phyloP scores from a whole-genome alignment of 2,888 invertebrate genomes.

The Tetranychus piercei region DNA sequence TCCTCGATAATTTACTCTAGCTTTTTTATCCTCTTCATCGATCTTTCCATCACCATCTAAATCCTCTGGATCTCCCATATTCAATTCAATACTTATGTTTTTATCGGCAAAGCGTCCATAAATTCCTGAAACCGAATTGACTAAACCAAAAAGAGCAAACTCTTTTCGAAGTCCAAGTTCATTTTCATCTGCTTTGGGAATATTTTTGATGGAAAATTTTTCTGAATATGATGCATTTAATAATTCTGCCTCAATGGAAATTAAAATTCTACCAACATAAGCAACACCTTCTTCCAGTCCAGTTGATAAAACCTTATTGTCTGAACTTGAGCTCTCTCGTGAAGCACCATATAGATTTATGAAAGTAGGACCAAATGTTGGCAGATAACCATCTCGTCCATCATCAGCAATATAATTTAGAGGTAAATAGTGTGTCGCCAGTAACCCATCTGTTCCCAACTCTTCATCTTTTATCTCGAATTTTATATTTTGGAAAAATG shows the following conservation, averaged over 20 bases:
- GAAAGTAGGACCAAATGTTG: slow-evolving; percentile 73
- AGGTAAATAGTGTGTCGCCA: slow-evolving; percentile 77
- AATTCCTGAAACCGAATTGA: neutral
- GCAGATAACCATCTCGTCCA: slow-evolving; percentile 71
- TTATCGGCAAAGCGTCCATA: neutral
- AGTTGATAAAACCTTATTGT: slow-evolving; percentile 43
- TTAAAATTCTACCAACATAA: slow-evolving; percentile 52
- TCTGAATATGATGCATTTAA: slow-evolving; percentile 39
- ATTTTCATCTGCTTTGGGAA: neutral
- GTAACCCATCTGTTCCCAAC: slow-evolving; percentile 63
- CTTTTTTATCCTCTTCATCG: neutral
- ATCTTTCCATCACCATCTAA: slow-evolving; percentile 9
- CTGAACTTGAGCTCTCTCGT: slow-evolving; percentile 57
- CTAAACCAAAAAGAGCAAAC: neutral
- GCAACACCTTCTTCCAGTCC: slow-evolving; percentile 38
- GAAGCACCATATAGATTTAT: slow-evolving; percentile 72
- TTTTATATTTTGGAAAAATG: slow-evolving; percentile 68
- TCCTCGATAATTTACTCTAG: slow-evolving; percentile 2
- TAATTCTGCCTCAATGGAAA: slow-evolving; percentile 67
- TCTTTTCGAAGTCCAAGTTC: neutral
- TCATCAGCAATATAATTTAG: slow-evolving; percentile 66
- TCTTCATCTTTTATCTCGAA: slow-evolving; percentile 65
- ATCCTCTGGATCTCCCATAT: slow-evolving; percentile 8
- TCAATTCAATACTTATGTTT: neutral
- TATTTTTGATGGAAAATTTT: neutral